Evolutionary conservation across 2,113 vertebrate species (phyloP).

Genomic region (Coturnix japonica): DNA sequence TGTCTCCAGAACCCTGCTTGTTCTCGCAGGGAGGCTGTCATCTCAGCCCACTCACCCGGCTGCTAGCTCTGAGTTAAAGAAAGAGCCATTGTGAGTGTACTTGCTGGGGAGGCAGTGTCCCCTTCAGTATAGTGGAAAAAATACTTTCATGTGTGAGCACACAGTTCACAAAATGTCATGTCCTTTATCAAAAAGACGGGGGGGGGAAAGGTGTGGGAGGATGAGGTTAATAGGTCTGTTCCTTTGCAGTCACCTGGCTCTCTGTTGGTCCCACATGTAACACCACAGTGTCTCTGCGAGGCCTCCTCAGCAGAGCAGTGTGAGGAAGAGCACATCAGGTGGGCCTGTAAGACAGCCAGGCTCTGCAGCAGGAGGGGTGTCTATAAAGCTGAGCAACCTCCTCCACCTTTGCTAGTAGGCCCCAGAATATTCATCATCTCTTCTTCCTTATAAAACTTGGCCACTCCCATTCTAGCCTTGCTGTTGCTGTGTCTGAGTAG

Average conservation of each 20-base stretch:
- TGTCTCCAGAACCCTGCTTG: slow-evolving; percentile 23
- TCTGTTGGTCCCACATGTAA: neutral
- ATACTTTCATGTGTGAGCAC: neutral
- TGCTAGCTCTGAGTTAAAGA: neutral
- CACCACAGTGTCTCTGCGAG: neutral
- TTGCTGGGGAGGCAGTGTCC: neutral
- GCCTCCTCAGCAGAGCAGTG: neutral
- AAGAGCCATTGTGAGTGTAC: neutral
- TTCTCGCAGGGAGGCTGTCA: neutral
- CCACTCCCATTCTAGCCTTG: neutral
- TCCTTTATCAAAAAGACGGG: neutral
- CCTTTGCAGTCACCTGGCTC: neutral
- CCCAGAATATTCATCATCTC: neutral
- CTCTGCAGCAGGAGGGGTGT: neutral
- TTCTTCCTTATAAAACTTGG: neutral
- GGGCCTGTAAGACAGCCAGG: accelerated
- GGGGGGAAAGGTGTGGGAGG: neutral
- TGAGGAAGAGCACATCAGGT: neutral
- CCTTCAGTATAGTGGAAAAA: neutral
- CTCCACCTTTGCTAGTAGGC: accelerated
- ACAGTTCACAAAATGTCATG: neutral
- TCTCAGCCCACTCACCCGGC: slow-evolving; percentile 11
- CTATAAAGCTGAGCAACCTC: neutral
- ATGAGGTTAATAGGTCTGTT: accelerated
- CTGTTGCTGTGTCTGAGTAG: neutral